Evolutionary conservation across 2,888 invertebrate genomes (phyloP), one percentile per base, ranked within the genome.

Genomic region (Leptinotarsa haldemani): DNA sequence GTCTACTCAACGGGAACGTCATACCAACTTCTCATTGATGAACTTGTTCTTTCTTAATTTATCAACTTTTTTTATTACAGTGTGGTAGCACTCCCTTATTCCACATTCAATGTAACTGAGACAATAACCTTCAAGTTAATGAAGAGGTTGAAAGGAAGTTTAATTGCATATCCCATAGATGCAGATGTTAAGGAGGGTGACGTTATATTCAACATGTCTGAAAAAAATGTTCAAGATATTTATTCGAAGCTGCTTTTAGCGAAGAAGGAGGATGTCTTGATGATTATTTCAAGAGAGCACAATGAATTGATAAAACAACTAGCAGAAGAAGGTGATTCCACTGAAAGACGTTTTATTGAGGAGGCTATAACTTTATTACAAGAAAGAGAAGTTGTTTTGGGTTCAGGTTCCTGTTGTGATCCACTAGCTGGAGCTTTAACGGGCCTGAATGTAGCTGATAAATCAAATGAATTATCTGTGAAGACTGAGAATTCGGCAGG

Each of bases 331-430:
- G 91, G 92, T 80, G 91, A 93, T 78, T 93, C 92, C 82, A 94
- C 96, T 1, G 97, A 98, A 88, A 91, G 93, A 82, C 92, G 94
- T 81, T 98, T 95, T 84, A 92, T 97, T 78, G 93, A 97, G 84
- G 92, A 95, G 87, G 97, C 97, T 16, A 87, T 97, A 67, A 87
- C 91, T 67, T 90, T 94, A 84, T 88, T 96, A 12, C 88, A 89
- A 71, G 83, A 87, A 68, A 89, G 94, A 84, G 88, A 90, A 87
- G 77, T 83, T 83, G 65, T 88, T 65, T 79, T 81, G 22, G 76
- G 70, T 22, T 30, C 65, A 22, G 46, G 7, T 65, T 50, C 56
- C 4, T 3, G 5, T 20, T 16, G 30, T 25, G 65, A 65, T 30
- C 30, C 47, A 30, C 4, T 76, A 48, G 71, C 48, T 16, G 63